Evolutionary conservation across 2,888 invertebrate species (phyloP).

Genomic region (Anagyrus pseudococci): DNA sequence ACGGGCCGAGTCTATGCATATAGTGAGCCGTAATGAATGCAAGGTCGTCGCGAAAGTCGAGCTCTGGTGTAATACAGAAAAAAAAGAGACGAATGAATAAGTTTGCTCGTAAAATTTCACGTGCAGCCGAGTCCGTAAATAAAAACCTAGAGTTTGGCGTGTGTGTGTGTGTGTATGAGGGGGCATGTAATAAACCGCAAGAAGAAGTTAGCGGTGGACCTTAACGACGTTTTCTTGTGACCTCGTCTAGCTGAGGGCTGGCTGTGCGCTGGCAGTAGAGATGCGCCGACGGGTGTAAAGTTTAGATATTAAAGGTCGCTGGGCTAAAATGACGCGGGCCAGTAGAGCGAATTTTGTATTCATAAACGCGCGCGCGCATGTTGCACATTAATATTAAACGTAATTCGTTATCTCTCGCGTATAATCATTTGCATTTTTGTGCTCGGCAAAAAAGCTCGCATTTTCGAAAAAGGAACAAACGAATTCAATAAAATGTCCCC

Average conservation of each 20-base stretch:
- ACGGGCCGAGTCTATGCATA: neutral
- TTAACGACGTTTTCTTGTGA: slow-evolving; percentile 38
- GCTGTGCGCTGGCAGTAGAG: too few species aligned
- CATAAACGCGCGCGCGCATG: neutral
- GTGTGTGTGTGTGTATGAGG: neutral
- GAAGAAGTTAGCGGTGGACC: slow-evolving; percentile 31
- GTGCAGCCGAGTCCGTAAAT: slow-evolving; percentile 31
- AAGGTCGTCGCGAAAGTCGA: neutral
- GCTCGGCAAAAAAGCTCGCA: too few species aligned
- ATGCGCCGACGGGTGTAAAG: slow-evolving; percentile 13
- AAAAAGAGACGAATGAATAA: slow-evolving; percentile 30
- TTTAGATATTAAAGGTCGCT: slow-evolving; percentile 20
- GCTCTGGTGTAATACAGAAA: neutral
- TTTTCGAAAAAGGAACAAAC: too few species aligned
- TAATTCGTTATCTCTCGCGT: too few species aligned
- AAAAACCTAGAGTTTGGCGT: slow-evolving; percentile 31
- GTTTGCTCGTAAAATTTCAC: slow-evolving; percentile 31
- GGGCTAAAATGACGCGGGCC: neutral
- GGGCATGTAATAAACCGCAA: slow-evolving; percentile 5
- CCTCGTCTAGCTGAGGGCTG: too few species aligned
- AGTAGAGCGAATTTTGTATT: slow-evolving; percentile 13
- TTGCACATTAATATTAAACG: neutral
- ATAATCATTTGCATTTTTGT: too few species aligned
- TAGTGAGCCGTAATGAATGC: neutral
- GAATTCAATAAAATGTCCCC: too few species aligned